Evolutionary conservation across 1,140 invertebrate species (phyloP).

Genomic region (Drosophila saltans): DNA sequence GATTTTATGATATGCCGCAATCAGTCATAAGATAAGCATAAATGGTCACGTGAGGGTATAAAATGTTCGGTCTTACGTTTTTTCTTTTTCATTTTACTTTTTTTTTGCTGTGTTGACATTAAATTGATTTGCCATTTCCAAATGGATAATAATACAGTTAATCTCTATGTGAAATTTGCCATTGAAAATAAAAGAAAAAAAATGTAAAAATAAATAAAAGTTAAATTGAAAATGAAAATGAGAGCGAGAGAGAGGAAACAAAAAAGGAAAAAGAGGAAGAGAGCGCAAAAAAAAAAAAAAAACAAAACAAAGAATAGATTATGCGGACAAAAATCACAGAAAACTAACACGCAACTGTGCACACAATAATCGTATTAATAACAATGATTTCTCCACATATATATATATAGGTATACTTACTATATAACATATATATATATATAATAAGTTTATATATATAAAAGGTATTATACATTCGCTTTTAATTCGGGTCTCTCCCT

Average conservation of each 20-base stretch:
- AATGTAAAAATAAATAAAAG: conserved; percentile 1
- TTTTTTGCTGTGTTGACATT: neutral
- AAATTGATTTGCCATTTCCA: conserved; percentile 5
- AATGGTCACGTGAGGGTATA: no score
- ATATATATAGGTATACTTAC: conserved; percentile 1
- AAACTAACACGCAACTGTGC: conserved; percentile 81
- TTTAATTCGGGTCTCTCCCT: conserved; percentile 11
- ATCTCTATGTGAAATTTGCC: neutral
- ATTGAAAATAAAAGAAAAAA: neutral
- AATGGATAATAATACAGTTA: conserved; percentile 7
- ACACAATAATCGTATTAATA: conserved; percentile 81
- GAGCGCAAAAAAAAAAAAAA: conserved; percentile 5
- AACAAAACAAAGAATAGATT: conserved; percentile 35
- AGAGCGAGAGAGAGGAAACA: conserved; percentile 12
- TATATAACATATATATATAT: conserved; percentile 23
- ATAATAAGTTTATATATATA: conserved; percentile 11
- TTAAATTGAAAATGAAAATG: conserved; percentile 49
- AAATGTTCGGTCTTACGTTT: no score
- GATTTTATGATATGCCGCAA: no score
- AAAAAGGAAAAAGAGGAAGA: neutral
- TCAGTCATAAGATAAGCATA: no score
- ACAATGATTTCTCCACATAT: conserved; percentile 61
- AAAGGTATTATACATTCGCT: conserved; percentile 20
- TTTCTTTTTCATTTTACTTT: no score
- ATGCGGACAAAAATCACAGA: conserved; percentile 63